A percentile compares a stretch with the other conserved stretches of the same genome.
These are phyloP conservation scores for Cyclargus thomasi DNA, from an alignment of 1,140 invertebrate genomes.

Conservation along the genomic window DNA sequence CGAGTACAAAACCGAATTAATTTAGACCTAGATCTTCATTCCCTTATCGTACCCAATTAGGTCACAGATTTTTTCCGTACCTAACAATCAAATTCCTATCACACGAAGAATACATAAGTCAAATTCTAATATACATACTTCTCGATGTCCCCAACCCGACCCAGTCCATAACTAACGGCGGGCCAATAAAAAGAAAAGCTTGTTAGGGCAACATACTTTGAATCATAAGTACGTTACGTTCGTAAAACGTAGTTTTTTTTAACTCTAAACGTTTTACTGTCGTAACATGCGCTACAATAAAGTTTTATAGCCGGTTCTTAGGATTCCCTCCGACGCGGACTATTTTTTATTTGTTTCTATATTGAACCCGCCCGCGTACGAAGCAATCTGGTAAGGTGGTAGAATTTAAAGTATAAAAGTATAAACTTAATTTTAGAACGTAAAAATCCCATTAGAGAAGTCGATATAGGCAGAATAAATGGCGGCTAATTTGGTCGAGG, in stretches of 20 bases:
- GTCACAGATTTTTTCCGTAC: too few relatives aligned
- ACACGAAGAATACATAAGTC: background rate
- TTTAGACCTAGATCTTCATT: too few relatives aligned
- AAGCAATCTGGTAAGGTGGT: background rate
- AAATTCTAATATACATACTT: background rate
- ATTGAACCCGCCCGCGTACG: background rate
- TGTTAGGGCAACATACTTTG: background rate
- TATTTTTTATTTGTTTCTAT: background rate
- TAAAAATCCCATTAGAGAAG: too few relatives aligned
- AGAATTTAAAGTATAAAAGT: background rate
- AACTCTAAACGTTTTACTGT: background rate
- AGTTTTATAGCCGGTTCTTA: background rate
- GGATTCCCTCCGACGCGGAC: background rate
- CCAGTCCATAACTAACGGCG: background rate
- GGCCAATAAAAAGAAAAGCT: background rate
- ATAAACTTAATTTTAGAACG: background rate
- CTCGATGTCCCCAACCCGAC: background rate
- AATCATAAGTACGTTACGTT: background rate
- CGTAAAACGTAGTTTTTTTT: constrained; percentile 2
- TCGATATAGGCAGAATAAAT: too few relatives aligned
- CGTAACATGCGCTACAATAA: constrained; percentile 2
- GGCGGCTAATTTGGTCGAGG: too few relatives aligned
- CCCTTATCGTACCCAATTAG: too few relatives aligned
- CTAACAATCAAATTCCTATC: too few relatives aligned
- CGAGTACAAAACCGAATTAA: too few relatives aligned